Evolutionary conservation across 2,888 invertebrate species (phyloP).

Genomic region (Apantesis nais): DNA sequence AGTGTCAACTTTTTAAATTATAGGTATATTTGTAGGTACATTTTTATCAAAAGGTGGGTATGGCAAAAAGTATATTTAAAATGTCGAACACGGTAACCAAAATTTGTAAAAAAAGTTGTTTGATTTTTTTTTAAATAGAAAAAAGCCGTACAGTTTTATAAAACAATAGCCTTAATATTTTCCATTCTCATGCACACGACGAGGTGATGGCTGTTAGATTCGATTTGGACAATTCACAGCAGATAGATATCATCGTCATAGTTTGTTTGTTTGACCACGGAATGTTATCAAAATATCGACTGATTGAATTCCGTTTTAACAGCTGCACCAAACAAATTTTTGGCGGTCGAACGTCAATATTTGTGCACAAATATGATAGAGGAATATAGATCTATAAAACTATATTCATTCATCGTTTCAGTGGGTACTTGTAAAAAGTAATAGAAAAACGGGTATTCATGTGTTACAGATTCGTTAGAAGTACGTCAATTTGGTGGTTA

Average conservation of each 20-base stretch:
- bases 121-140: constrained; percentile 3
- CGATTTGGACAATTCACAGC: constrained; percentile 58
- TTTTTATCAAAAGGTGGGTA: too few species aligned
- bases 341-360: constrained; percentile 40
- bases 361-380: constrained; percentile 35
- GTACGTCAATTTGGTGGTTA: constrained; percentile 1
- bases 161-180: constrained; percentile 25
- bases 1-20: constrained; percentile 13
- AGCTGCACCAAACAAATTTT: constrained; percentile 36
- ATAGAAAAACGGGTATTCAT: background rate
- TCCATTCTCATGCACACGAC: constrained; percentile 40
- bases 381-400: constrained; percentile 11
- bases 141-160: constrained; percentile 11
- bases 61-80: background rate
- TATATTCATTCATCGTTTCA: constrained; percentile 1
- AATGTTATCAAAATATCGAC: constrained; percentile 63
- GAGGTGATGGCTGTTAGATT: constrained; percentile 55
- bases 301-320: constrained; percentile 53
- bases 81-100: background rate
- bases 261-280: constrained; percentile 53
- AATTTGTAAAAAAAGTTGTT: constrained; percentile 6
- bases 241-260: constrained; percentile 55
- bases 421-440: constrained; percentile 2
- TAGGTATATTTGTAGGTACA: constrained; percentile 28
- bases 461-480: constrained; percentile 3